These are phyloP conservation scores for Pseudoatta argentina DNA, from an alignment of 1,140 invertebrate species.

Conservation along the genomic window DNA sequence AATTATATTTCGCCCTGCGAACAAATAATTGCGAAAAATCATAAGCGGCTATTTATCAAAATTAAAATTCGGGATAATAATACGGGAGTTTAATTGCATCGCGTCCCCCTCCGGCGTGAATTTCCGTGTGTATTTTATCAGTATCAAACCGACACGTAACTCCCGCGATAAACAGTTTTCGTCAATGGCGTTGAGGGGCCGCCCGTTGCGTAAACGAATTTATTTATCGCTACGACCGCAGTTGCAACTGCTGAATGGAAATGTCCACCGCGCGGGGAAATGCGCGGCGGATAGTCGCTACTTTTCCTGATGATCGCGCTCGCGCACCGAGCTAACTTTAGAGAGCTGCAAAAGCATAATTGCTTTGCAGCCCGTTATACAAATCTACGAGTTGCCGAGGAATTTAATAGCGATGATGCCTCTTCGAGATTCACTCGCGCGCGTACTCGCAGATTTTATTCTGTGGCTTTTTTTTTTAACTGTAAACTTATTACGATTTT, in stretches of 20 bases:
- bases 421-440: conserved; percentile 30
- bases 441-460: background rate
- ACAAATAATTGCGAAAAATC: conserved; percentile 28
- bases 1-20: conserved; percentile 8
- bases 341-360: conserved; percentile 67
- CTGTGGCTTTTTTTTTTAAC: background rate
- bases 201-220: conserved; percentile 48
- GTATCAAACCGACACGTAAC: conserved; percentile 30
- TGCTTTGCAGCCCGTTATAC: conserved; percentile 61
- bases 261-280: conserved; percentile 31
- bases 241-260: conserved; percentile 54
- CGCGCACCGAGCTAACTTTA: conserved; percentile 46
- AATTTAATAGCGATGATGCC: conserved; percentile 62
- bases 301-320: conserved; percentile 55
- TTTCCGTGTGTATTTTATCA: conserved; percentile 40
- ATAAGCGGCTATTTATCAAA: conserved; percentile 18
- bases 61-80: conserved; percentile 33
- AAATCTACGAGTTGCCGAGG: conserved; percentile 55
- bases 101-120: background rate
- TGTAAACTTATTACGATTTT: conserved; percentile 8
- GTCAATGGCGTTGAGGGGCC: conserved; percentile 25
- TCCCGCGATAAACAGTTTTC: conserved; percentile 49
- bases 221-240: conserved; percentile 46
- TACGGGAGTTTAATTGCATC: conserved; percentile 28
- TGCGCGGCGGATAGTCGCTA: conserved; percentile 1